These are phyloP conservation scores for Apostichopus leukothele DNA, from an alignment of 53 echinoderm and acorn worm genomes.

Conservation along the genomic window DNA sequence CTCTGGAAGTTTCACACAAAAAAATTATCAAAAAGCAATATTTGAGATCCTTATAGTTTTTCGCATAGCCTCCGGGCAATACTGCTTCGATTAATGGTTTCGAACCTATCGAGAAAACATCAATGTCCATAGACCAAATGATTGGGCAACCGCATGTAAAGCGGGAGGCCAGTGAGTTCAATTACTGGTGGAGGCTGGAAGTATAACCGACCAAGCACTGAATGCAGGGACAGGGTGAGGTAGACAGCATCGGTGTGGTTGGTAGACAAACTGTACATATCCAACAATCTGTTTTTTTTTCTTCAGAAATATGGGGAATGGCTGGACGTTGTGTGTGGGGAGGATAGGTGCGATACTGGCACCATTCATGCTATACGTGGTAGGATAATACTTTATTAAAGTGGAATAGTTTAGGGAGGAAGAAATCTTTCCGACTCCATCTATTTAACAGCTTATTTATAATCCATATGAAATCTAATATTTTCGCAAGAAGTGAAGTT, in stretches of 20 bases:
- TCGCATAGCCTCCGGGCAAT: too few species aligned
- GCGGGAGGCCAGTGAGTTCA: background rate
- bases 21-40: too few species aligned
- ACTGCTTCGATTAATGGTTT: too few species aligned
- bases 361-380: conserved; percentile 9
- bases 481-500: background rate
- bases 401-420: background rate
- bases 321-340: conserved; percentile 11
- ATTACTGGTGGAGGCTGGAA: background rate
- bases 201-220: background rate
- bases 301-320: conserved; percentile 15
- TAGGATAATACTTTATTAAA: background rate
- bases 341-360: conserved; percentile 9
- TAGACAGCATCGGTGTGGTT: background rate
- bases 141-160: background rate
- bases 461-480: background rate
- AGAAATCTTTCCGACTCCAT: background rate
- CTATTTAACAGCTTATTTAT: background rate
- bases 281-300: background rate
- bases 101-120: background rate
- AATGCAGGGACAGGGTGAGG: background rate
- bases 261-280: background rate
- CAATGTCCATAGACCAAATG: background rate
- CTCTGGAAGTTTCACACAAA: background rate
- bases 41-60: too few species aligned